phyloP scores from a whole-genome alignment of 2,888 invertebrate species.

The Pyrocoelia pectoralis region DNA sequence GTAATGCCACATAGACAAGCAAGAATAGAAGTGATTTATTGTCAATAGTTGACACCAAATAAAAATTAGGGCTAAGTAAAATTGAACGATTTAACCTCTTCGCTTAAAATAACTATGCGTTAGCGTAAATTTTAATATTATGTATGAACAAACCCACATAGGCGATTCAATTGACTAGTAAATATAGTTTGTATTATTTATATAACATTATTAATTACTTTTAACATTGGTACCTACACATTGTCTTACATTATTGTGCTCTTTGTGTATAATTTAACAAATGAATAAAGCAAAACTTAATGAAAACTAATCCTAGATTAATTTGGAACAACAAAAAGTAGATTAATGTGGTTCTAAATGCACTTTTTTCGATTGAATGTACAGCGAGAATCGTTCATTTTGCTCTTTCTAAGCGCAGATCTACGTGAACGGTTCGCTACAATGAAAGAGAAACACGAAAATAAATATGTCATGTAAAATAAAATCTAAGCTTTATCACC shows the following conservation, averaged over 20 bases:
- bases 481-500: constrained; percentile 53
- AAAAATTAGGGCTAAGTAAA: background rate
- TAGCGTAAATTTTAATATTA: constrained; percentile 23
- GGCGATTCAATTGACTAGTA: constrained; percentile 58
- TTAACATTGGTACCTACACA: constrained; percentile 56
- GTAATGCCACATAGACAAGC: constrained; percentile 11
- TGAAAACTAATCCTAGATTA: constrained; percentile 17
- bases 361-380: background rate
- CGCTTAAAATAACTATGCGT: constrained; percentile 5
- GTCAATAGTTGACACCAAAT: constrained; percentile 9
- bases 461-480: too few species aligned
- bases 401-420: too few species aligned
- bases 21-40: constrained; percentile 2
- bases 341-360: constrained; percentile 5
- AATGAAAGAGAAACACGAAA: too few species aligned
- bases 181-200: constrained; percentile 48
- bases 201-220: constrained; percentile 50
- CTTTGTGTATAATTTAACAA: constrained; percentile 35
- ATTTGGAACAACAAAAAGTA: constrained; percentile 21
- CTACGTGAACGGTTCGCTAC: too few species aligned
- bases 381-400: too few species aligned
- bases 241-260: constrained; percentile 61
- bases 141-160: constrained; percentile 45
- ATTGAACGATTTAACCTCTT: background rate
- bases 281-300: constrained; percentile 31